Percentiles rank a stretch among this genome's conserved stretches.
Conservation (phyloP, 2,888 invertebrate species). For the Leucophenga montana region DNA sequence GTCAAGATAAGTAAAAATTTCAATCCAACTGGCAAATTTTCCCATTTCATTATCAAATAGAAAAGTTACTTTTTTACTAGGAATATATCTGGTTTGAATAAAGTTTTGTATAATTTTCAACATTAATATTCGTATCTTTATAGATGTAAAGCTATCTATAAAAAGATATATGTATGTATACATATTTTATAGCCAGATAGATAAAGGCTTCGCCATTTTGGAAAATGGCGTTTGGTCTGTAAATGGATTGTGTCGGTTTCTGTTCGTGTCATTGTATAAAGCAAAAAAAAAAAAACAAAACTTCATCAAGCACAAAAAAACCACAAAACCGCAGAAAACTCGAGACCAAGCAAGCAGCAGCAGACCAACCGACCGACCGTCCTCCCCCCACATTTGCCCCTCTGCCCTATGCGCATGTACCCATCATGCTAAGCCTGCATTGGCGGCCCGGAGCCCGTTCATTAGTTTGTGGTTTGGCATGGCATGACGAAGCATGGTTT, state of each 20-base stretch:
- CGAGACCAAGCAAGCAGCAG: conserved; percentile 42
- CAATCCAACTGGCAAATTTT: no score
- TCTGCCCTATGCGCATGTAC: neutral
- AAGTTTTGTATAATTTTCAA: no score
- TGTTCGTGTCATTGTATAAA: conserved; percentile 50
- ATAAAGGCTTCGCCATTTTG: conserved; percentile 53
- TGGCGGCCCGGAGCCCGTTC: conserved; percentile 41
- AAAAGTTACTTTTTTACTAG: no score
- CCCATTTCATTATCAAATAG: no score
- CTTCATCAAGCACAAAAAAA: conserved; percentile 59
- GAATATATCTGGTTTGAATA: no score
- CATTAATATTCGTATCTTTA: no score
- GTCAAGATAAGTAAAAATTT: no score
- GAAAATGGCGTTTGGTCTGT: conserved; percentile 42
- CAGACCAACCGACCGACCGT: conserved; percentile 52
- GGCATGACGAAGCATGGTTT: conserved; percentile 29
- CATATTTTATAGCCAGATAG: neutral
- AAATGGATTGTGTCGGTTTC: conserved; percentile 35
- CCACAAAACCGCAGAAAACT: conserved; percentile 60
- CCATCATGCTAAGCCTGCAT: neutral
- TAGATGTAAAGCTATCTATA: no score
- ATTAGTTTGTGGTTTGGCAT: conserved; percentile 58
- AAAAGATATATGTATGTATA: no score
- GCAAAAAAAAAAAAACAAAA: conserved; percentile 55
- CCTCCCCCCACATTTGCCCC: conserved; percentile 14